A percentile compares a stretch with the other conserved stretches of the same genome.
Evolutionary conservation across 2,113 vertebrate genomes (phyloP).

Genomic region (Phaetusa simplex): DNA sequence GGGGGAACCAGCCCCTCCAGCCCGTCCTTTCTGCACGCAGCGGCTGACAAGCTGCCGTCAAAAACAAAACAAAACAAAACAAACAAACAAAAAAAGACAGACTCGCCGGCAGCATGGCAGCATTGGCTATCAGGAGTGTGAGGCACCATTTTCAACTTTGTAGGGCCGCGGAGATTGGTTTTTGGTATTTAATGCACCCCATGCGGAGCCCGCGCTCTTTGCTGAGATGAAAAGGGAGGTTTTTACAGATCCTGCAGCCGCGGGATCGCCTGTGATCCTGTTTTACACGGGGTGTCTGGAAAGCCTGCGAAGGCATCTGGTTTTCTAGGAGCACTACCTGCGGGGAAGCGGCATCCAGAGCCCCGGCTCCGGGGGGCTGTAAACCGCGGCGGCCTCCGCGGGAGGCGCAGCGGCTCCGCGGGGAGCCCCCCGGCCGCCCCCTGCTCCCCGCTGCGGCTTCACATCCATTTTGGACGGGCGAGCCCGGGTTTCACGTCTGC

Average conservation of each 20-base stretch:
- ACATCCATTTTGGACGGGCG: not conserved
- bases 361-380: conserved; percentile 15
- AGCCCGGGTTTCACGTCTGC: not conserved
- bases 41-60: not conserved
- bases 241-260: conserved; percentile 47
- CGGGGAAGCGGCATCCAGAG: conserved; percentile 28
- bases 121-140: not conserved
- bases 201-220: conserved; percentile 12
- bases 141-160: not conserved
- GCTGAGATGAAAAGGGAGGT: conserved; percentile 29
- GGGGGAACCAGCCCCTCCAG: not conserved
- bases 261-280: conserved; percentile 46
- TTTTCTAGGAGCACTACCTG: conserved; percentile 45
- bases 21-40: not conserved
- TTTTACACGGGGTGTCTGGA: conserved; percentile 60
- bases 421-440: not conserved
- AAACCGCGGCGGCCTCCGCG: conserved; percentile 30
- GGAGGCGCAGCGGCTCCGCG: not conserved
- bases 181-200: conserved; percentile 41
- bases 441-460: not conserved
- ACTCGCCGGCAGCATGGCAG: not conserved
- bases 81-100: not conserved
- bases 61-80: not conserved
- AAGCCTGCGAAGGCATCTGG: conserved; percentile 58
- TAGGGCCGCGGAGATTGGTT: not conserved